Conservation (phyloP, 2,113 vertebrate genomes). For the Lagopus muta region DNA sequence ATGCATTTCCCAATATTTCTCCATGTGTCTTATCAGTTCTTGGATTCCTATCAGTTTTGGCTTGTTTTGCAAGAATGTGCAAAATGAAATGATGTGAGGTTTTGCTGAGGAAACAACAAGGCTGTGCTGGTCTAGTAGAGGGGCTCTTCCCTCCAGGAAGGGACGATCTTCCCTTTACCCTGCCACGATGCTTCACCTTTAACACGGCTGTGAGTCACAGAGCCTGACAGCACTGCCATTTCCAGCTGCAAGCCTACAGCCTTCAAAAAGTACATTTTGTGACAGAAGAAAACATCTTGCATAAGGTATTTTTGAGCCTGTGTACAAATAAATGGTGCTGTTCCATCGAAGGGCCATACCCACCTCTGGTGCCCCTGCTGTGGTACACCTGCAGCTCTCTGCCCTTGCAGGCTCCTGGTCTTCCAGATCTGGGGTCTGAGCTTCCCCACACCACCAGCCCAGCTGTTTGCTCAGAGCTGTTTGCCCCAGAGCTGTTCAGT, state of each 20-base stretch:
- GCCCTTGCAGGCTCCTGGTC: neutral
- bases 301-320: neutral
- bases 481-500: neutral
- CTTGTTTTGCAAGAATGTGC: constrained; percentile 38
- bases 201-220: neutral
- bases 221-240: neutral
- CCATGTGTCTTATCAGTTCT: neutral
- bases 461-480: neutral
- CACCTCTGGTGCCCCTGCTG: neutral
- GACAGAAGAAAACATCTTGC: neutral
- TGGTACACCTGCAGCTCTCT: neutral
- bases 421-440: neutral
- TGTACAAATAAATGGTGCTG: neutral
- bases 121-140: neutral
- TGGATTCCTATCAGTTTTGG: constrained; percentile 1
- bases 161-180: neutral
- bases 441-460: neutral
- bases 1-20: constrained; percentile 55
- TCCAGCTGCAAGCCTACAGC: neutral
- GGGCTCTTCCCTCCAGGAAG: neutral
- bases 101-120: neutral
- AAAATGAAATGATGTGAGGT: neutral
- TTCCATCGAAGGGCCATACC: neutral
- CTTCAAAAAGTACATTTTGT: neutral
- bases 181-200: neutral